Conservation (phyloP, 2,888 invertebrate genomes). For the Amorpha juglandis region DNA sequence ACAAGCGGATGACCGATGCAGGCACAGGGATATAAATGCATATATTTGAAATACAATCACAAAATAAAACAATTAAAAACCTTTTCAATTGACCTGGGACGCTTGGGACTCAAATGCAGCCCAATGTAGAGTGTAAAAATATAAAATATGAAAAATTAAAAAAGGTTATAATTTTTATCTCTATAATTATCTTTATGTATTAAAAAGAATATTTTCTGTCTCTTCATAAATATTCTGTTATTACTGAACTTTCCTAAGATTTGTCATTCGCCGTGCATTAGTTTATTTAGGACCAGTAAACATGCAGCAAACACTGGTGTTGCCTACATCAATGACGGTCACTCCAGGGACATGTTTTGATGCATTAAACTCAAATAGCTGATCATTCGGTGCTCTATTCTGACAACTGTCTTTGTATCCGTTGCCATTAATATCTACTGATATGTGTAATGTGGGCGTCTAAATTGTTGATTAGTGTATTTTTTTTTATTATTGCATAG, state of each 20-base stretch:
- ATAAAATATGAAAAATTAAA: no score
- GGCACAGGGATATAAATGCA: no score
- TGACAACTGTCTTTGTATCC: constrained; percentile 45
- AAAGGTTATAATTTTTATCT: no score
- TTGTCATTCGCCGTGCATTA: constrained; percentile 50
- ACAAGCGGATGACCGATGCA: no score
- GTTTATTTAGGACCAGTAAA: constrained; percentile 45
- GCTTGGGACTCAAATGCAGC: no score
- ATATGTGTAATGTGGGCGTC: constrained; percentile 36
- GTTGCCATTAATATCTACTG: constrained; percentile 36
- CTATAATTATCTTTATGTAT: constrained; percentile 41
- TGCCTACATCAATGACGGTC: constrained; percentile 34
- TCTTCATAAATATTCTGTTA: constrained; percentile 43
- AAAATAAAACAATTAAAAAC: no score
- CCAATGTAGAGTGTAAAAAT: no score
- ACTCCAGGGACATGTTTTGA: constrained; percentile 34
- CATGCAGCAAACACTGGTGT: constrained; percentile 39
- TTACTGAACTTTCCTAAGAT: constrained; percentile 53
- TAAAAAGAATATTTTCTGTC: constrained; percentile 41
- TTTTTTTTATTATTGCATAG: no score
- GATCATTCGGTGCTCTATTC: constrained; percentile 41
- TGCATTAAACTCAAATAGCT: constrained; percentile 33
- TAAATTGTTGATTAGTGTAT: constrained; percentile 43
- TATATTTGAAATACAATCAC: no score
- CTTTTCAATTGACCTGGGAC: no score